Base-by-base conservation (phyloP, 2,888 invertebrate genomes). In the Netelia virgata region DNA sequence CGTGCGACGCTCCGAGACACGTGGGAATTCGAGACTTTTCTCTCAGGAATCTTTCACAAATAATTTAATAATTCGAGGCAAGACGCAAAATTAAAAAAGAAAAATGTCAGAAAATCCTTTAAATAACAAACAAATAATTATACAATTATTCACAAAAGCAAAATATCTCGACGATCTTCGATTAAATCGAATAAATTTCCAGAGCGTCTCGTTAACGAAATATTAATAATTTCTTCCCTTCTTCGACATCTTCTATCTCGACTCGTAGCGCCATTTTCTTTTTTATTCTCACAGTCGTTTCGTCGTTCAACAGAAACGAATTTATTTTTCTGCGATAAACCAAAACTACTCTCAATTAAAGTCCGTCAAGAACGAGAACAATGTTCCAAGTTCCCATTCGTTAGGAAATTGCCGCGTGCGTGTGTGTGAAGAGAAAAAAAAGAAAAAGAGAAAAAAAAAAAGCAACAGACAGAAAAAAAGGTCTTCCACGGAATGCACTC, bases 371-470 rank as follows among this genome's bases (percentile, higher is more conserved):
- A 77, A 18, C 14, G 69, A 69, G 77, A 77, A 77, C 77, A 77
- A 77, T 77, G 77, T 69, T 76, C 55, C 66, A n/a, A 50, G 79
- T 57, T 64, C 77, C 77, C 76, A 86, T 86, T 85, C 87, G 85
- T 86, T 77, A 75, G 74, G 53, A 53, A 47, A 20, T 50, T 11
- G 68, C 55, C 47, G 6, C 16, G 50, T 53, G 53, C 53, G n/a
- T 47, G 28, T 59, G 43, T 28, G 68, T 23, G 47, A 23, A 43
- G 66, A 18, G 6, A 16, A n/a, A 20, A 1, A 11, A 16, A 47
- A 18, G 8, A 47, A n/a, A 59, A 28, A 59, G 59, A 63, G 18
- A n/a, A 55, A 55, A 55, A 55, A 55, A 0, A 47, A 47, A 47
- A 11, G 5, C 1, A 8, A 47, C 1, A 11, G 1, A 11, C 2